phyloP scores from a whole-genome alignment of 2,888 invertebrate species.

The Patella depressa region DNA sequence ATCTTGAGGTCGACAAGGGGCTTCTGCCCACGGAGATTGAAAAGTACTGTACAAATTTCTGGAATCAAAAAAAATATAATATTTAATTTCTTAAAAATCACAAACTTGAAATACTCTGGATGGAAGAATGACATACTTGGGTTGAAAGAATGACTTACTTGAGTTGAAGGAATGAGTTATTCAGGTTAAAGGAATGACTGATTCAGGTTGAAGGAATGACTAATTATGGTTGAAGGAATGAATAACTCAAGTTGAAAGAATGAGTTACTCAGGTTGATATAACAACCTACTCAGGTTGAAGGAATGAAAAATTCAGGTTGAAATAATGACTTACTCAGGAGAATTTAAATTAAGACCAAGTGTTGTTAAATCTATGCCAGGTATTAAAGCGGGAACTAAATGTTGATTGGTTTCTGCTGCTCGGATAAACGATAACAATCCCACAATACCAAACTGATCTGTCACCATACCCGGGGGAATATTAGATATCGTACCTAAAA shows the following conservation, averaged over 20 bases:
- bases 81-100: too few relatives aligned
- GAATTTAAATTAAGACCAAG: conserved; percentile 98
- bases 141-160: too few relatives aligned
- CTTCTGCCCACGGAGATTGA: conserved; percentile 98
- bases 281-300: too few relatives aligned
- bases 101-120: too few relatives aligned
- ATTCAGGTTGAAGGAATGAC: too few relatives aligned
- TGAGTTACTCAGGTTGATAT: too few relatives aligned
- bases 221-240: too few relatives aligned
- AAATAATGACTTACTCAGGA: conserved; percentile 78
- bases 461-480: conserved; percentile 99
- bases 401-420: conserved; percentile 98
- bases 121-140: too few relatives aligned
- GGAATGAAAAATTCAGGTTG: too few relatives aligned
- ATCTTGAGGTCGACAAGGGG: conserved; percentile 97
- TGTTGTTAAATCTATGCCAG: conserved; percentile 98
- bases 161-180: too few relatives aligned
- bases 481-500: conserved; percentile 93
- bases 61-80: conserved; percentile 36
- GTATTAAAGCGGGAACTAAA: conserved; percentile 89
- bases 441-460: conserved; percentile 99
- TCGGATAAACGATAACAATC: conserved; percentile 96
- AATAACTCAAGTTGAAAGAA: too few relatives aligned
- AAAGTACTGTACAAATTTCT: conserved; percentile 93
- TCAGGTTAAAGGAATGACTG: too few relatives aligned